Percentiles rank a stretch among this genome's conserved stretches.
phyloP scores from a whole-genome alignment of 2,797 vertebrate genomes.

The Leontocebus nigricollis region DNA sequence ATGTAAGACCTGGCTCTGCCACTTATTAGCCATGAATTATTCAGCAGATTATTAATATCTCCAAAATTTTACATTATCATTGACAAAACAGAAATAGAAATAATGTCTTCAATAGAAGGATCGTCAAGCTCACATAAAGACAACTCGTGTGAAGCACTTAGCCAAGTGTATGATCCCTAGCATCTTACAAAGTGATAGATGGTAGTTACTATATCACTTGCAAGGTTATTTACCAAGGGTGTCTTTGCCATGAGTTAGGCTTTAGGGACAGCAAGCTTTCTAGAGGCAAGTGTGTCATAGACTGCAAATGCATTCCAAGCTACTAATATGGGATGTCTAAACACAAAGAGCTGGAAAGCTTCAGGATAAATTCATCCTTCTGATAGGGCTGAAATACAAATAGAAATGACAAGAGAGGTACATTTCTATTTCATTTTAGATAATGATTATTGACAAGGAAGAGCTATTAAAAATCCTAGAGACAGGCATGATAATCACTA shows the following conservation, averaged over 20 bases:
- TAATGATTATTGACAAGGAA: not conserved
- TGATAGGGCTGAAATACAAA: not conserved
- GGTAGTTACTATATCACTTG: not conserved
- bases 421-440: not conserved
- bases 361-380: not conserved
- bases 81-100: not conserved
- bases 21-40: not conserved
- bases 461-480: not conserved
- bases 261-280: not conserved
- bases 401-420: not conserved
- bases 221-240: not conserved
- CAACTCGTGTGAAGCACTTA: not conserved
- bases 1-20: not conserved
- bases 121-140: not conserved
- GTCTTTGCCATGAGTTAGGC: not conserved
- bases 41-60: not conserved
- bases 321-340: not conserved
- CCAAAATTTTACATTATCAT: not conserved
- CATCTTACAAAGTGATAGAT: not conserved
- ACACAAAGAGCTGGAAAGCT: not conserved
- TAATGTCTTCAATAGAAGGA: not conserved
- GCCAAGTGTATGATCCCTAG: not conserved
- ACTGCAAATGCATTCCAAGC: not conserved
- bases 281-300: not conserved
- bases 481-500: not conserved